Conservation (phyloP, 1,140 invertebrate genomes). For the Magallana angulata region DNA sequence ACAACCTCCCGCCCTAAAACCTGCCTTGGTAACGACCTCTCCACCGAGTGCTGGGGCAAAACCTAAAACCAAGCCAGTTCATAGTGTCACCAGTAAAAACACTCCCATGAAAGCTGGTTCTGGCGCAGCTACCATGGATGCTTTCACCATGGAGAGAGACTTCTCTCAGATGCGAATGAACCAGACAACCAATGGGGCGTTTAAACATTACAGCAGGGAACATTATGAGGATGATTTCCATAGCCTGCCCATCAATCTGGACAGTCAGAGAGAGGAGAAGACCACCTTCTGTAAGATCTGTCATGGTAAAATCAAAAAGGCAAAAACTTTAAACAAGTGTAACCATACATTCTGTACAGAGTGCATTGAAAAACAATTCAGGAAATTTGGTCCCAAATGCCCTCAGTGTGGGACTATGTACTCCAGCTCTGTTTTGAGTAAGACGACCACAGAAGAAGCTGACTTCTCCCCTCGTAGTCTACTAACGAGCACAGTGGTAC, state of each 20-base stretch:
- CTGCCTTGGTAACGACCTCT: conserved; percentile 39
- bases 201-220: conserved; percentile 13
- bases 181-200: background rate
- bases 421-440: conserved; percentile 47
- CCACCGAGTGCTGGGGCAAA: conserved; percentile 41
- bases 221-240: conserved; percentile 38
- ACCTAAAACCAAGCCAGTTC: conserved; percentile 45
- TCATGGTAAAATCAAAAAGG: conserved; percentile 54
- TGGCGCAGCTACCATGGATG: background rate
- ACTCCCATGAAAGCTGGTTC: conserved; percentile 14
- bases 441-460: conserved; percentile 44
- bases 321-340: conserved; percentile 61
- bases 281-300: conserved; percentile 56
- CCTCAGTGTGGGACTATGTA: conserved; percentile 66
- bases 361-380: conserved; percentile 61
- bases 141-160: background rate
- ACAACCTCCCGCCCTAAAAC: conserved; percentile 43
- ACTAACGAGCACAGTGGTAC: background rate
- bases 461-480: background rate
- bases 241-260: conserved; percentile 43
- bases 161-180: background rate
- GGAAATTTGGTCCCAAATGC: conserved; percentile 59
- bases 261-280: background rate
- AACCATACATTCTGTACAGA: conserved; percentile 58
- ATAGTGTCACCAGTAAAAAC: background rate